phyloP scores from a whole-genome alignment of 2,797 vertebrate genomes.

The Peromyscus aztecus region DNA sequence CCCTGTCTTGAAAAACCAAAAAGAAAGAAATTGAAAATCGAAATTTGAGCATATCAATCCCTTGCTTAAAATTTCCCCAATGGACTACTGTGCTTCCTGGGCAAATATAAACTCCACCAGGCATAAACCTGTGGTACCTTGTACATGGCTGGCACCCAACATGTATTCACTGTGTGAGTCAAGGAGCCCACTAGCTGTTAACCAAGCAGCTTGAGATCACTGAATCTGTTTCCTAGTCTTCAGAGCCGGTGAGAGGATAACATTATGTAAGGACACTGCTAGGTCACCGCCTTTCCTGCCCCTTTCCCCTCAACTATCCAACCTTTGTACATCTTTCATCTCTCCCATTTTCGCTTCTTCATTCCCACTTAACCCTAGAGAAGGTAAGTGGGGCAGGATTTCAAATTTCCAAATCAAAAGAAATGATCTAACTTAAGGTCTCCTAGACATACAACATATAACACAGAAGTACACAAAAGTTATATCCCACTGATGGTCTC shows the following conservation, averaged over 20 bases:
- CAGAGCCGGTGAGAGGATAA: not conserved
- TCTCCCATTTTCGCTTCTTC: conserved; percentile 46
- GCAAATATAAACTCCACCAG: conserved; percentile 32
- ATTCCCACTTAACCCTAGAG: not conserved
- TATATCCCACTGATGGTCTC: not conserved
- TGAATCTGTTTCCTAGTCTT: not conserved
- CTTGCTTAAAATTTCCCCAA: conserved; percentile 30
- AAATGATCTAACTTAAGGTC: conserved; percentile 37
- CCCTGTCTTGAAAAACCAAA: too few species aligned
- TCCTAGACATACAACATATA: not conserved
- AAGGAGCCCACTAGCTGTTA: conserved; percentile 2
- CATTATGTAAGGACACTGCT: not conserved
- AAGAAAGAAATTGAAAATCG: too few species aligned
- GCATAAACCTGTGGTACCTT: not conserved
- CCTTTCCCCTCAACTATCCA: not conserved
- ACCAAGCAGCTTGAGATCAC: not conserved
- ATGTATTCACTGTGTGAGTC: not conserved
- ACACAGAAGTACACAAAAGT: not conserved
- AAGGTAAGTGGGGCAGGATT: conserved; percentile 18
- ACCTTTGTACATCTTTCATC: not conserved
- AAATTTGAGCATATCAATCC: not conserved
- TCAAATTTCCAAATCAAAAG: conserved; percentile 59
- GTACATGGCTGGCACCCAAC: not conserved
- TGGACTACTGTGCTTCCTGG: not conserved
- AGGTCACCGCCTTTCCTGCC: not conserved